Evolutionary conservation across 2,797 vertebrate species (phyloP).

Genomic region (Margarornis squamiger): DNA sequence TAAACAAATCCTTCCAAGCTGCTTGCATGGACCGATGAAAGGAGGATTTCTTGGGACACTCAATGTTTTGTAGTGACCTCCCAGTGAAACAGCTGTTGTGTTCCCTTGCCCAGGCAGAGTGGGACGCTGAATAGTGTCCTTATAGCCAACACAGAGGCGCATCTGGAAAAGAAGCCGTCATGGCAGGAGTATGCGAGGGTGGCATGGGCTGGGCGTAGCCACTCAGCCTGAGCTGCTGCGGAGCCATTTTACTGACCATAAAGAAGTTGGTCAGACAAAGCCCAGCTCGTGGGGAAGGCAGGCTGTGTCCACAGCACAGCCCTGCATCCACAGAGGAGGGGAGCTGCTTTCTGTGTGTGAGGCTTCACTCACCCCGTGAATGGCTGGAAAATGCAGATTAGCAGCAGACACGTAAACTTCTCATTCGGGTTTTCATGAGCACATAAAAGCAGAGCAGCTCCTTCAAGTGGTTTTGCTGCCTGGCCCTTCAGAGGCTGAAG

Average conservation of each 20-base stretch:
- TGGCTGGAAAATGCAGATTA: neutral
- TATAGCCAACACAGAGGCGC: constrained; percentile 56
- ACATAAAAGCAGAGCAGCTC: neutral
- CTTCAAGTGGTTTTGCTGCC: neutral
- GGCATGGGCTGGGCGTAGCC: constrained; percentile 53
- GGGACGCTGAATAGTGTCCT: constrained; percentile 76
- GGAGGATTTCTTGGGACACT: constrained; percentile 72
- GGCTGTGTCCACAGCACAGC: neutral
- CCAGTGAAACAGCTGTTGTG: constrained; percentile 74
- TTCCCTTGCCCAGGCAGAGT: constrained; percentile 70
- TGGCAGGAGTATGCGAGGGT: constrained; percentile 49
- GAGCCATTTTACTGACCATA: neutral
- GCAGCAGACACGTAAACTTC: neutral
- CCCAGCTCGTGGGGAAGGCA: neutral
- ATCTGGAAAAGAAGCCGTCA: constrained; percentile 70
- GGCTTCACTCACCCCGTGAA: neutral
- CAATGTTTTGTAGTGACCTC: constrained; percentile 70
- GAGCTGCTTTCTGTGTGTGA: rapidly evolving
- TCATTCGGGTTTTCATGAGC: neutral
- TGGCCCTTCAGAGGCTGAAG: neutral
- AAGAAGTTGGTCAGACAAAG: neutral
- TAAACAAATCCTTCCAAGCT: constrained; percentile 69
- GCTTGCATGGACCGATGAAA: constrained; percentile 70
- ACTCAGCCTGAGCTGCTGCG: neutral
- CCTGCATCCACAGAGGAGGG: rapidly evolving